phyloP scores from a whole-genome alignment of 2,888 invertebrate genomes.

The Cerceris ruficornis region DNA sequence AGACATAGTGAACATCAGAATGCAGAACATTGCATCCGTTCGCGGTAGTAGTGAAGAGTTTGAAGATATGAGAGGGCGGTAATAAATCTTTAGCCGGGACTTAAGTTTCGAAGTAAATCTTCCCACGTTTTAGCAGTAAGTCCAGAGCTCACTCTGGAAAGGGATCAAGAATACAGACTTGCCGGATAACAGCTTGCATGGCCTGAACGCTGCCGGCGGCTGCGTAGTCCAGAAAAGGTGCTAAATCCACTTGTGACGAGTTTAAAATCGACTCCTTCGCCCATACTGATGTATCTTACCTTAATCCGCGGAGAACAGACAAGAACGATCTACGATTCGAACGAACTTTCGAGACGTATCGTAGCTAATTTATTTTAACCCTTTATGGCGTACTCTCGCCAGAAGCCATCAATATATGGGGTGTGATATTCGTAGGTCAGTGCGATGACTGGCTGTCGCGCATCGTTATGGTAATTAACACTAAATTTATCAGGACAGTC shows the following conservation, averaged over 20 bases:
- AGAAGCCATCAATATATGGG: too few species aligned
- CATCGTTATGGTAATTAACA: too few species aligned
- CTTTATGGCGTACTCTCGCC: not conserved
- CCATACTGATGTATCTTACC: slow-evolving; percentile 71
- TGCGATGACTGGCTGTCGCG: too few species aligned
- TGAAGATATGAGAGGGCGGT: slow-evolving; percentile 68
- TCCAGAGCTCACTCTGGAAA: slow-evolving; percentile 78
- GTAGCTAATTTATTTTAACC: not conserved
- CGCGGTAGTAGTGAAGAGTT: slow-evolving; percentile 57
- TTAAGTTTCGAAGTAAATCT: slow-evolving; percentile 81
- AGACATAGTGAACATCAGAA: slow-evolving; percentile 62
- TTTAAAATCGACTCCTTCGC: slow-evolving; percentile 73
- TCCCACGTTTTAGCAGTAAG: slow-evolving; percentile 81
- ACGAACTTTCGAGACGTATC: slow-evolving; percentile 9
- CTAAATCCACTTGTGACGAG: slow-evolving; percentile 78
- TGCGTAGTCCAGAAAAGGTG: slow-evolving; percentile 66
- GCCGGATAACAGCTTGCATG: slow-evolving; percentile 68
- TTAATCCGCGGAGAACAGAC: slow-evolving; percentile 53
- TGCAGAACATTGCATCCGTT: slow-evolving; percentile 67
- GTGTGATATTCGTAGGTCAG: too few species aligned
- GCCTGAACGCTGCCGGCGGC: slow-evolving; percentile 39
- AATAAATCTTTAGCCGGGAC: slow-evolving; percentile 80
- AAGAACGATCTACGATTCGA: slow-evolving; percentile 17
- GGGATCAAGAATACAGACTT: slow-evolving; percentile 77
- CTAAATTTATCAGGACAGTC: too few species aligned